phyloP scores from a whole-genome alignment of 2,113 vertebrate genomes.

The Micronisus gabar region DNA sequence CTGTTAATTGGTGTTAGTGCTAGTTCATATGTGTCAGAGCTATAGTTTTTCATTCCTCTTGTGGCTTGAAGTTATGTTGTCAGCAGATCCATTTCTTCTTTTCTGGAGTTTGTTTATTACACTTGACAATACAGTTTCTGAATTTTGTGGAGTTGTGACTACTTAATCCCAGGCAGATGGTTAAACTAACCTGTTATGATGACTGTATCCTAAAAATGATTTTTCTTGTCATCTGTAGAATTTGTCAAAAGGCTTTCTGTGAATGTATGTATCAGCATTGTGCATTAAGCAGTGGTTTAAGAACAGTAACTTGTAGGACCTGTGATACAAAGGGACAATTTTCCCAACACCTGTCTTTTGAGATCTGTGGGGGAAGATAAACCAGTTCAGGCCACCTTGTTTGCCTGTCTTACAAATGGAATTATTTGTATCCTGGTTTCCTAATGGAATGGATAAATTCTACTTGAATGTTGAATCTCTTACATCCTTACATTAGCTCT shows the following conservation, averaged over 20 bases:
- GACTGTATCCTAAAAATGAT: background rate
- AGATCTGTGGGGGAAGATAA: background rate
- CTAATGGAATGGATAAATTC: fast-evolving
- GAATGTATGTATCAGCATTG: background rate
- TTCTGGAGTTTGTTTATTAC: background rate
- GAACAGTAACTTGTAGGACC: background rate
- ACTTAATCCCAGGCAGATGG: background rate
- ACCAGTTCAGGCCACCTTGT: background rate
- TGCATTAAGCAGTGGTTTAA: background rate
- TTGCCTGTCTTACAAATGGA: background rate
- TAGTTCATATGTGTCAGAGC: background rate
- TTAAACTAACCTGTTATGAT: background rate
- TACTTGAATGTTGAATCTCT: background rate
- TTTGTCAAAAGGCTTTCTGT: background rate
- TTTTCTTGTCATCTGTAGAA: background rate
- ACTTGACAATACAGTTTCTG: background rate
- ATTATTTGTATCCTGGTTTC: background rate
- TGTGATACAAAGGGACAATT: background rate
- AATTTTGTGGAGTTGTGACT: background rate
- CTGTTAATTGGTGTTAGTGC: background rate
- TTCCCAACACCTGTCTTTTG: too few species aligned
- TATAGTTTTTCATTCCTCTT: background rate
- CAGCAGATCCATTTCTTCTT: background rate
- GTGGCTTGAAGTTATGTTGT: background rate
- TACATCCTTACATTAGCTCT: fast-evolving